These are phyloP conservation scores for Coregonus suidteri DNA, from an alignment of 2,797 vertebrate genomes.

Conservation along the genomic window DNA sequence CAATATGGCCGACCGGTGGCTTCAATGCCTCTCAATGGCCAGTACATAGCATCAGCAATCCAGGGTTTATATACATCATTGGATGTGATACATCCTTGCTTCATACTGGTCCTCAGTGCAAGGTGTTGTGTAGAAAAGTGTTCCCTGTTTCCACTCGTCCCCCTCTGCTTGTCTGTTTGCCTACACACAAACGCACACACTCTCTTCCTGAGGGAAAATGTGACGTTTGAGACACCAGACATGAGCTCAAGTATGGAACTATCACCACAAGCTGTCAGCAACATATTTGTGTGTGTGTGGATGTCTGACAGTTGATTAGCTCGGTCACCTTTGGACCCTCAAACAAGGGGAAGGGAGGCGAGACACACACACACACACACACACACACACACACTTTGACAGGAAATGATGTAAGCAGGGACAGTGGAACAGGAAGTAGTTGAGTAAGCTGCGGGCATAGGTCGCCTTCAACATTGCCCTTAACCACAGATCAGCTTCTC, in stretches of 20 bases:
- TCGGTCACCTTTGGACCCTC: background rate
- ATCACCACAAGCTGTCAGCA: constrained; percentile 40
- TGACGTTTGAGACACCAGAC: constrained; percentile 26
- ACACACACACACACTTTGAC: background rate
- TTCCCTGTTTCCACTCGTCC: constrained; percentile 1
- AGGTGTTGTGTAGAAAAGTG: constrained; percentile 1
- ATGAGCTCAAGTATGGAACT: constrained; percentile 41
- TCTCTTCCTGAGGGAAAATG: constrained; percentile 44
- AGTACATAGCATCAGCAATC: too few relatives aligned
- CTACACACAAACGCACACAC: too few relatives aligned
- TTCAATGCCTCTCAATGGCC: too few relatives aligned
- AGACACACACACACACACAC: background rate
- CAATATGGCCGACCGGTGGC: too few relatives aligned
- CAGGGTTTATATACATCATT: too few relatives aligned
- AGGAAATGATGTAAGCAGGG: background rate
- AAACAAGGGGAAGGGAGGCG: too few relatives aligned
- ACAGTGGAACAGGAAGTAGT: too few relatives aligned
- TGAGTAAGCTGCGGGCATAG: background rate
- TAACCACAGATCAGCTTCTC: background rate
- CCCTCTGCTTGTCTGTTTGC: too few relatives aligned
- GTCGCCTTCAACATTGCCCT: too few relatives aligned
- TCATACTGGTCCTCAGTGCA: background rate
- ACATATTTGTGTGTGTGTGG: background rate
- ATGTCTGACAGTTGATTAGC: background rate
- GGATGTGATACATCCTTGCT: too few relatives aligned